These are phyloP conservation scores for Taurulus bubalis DNA, from an alignment of 2,113 vertebrate species.

Conservation along the genomic window DNA sequence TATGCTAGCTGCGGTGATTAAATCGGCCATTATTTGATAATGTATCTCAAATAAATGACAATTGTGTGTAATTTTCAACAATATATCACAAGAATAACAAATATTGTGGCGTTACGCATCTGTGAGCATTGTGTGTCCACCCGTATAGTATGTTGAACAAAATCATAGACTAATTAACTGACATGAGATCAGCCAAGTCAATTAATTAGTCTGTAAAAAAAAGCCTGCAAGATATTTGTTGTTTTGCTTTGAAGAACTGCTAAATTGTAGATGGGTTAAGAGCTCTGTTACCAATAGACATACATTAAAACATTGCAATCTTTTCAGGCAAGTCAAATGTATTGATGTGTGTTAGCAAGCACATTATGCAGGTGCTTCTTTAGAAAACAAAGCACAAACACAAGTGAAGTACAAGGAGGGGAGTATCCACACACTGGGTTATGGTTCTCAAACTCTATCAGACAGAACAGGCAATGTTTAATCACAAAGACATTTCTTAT, in stretches of 20 bases:
- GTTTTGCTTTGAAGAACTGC: not conserved
- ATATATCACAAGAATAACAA: slow-evolving; percentile 3
- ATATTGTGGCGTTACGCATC: not conserved
- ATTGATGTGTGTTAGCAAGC: not conserved
- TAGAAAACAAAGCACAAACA: not conserved
- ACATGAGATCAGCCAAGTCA: not conserved
- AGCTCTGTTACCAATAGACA: not conserved
- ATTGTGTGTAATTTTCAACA: slow-evolving; percentile 8
- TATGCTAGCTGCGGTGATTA: slow-evolving; percentile 36
- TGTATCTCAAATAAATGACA: slow-evolving; percentile 30
- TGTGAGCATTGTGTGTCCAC: slow-evolving; percentile 8
- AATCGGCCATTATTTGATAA: slow-evolving; percentile 45
- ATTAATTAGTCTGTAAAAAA: not conserved
- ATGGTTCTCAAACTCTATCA: not conserved
- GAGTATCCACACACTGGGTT: not conserved
- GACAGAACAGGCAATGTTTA: not conserved
- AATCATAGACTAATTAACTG: not conserved
- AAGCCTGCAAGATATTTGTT: not conserved
- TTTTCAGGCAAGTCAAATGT: not conserved
- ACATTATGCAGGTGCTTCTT: not conserved
- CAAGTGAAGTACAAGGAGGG: not conserved
- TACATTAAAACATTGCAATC: not conserved
- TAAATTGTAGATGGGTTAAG: not conserved
- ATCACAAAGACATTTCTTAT: not conserved
- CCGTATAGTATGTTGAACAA: not conserved